These are phyloP conservation scores for Neomonachus schauinslandi DNA, from an alignment of 2,113 vertebrate genomes.

Conservation along the genomic window DNA sequence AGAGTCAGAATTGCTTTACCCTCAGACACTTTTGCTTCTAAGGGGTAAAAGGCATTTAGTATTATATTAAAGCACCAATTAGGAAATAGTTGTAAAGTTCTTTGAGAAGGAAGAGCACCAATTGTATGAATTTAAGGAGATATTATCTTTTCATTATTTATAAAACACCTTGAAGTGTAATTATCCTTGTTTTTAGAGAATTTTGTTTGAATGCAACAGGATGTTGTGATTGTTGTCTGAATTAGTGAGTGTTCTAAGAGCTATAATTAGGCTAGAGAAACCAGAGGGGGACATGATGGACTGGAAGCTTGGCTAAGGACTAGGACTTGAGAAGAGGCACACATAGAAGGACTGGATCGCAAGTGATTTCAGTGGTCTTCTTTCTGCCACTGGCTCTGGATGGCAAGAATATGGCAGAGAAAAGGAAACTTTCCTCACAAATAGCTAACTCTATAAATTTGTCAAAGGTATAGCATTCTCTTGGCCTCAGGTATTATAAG, in stretches of 20 bases:
- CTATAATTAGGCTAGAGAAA: constrained; percentile 39
- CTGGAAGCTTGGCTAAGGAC: not conserved
- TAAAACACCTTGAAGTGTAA: constrained; percentile 47
- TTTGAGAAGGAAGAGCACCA: constrained; percentile 24
- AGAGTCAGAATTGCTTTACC: not conserved
- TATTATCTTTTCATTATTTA: constrained; percentile 51
- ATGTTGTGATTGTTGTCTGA: constrained; percentile 50
- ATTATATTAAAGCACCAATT: not conserved
- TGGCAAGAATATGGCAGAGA: not conserved
- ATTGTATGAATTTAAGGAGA: not conserved
- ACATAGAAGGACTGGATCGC: not conserved
- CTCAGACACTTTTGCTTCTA: not conserved
- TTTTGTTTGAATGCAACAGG: constrained; percentile 54
- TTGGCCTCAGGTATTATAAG: not conserved
- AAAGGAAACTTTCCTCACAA: not conserved
- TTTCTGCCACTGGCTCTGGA: not conserved
- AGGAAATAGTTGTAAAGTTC: not conserved
- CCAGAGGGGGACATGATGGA: not conserved
- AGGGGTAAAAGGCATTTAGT: not conserved
- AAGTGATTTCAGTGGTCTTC: not conserved
- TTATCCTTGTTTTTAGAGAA: constrained; percentile 34
- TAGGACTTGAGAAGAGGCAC: not conserved
- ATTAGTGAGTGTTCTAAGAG: constrained; percentile 22
- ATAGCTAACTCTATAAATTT: not conserved
- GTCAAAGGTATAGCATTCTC: not conserved